phyloP scores from a whole-genome alignment of 2,888 invertebrate species.

The Fragum fragum region DNA sequence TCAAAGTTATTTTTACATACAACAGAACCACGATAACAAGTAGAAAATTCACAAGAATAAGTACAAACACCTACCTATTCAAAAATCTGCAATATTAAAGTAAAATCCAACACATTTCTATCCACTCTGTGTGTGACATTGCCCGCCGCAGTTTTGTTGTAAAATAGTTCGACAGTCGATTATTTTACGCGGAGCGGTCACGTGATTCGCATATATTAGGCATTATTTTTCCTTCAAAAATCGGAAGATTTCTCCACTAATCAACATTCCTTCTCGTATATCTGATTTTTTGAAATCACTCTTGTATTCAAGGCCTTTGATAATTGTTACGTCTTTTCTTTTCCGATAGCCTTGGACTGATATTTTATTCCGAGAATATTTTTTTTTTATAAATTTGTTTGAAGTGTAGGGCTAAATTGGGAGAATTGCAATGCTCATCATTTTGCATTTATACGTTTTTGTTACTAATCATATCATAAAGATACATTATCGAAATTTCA shows the following conservation, averaged over 20 bases:
- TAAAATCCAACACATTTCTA: conserved; percentile 39
- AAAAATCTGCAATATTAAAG: conserved; percentile 20
- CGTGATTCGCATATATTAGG: conserved; percentile 62
- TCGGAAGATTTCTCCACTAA: conserved; percentile 11
- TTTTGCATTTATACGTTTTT: too few species aligned
- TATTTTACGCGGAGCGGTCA: conserved; percentile 51
- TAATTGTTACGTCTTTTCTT: too few species aligned
- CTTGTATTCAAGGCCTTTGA: too few species aligned
- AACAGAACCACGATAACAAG: not conserved
- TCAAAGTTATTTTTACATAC: not conserved
- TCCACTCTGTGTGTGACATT: conserved; percentile 35
- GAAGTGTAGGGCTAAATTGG: too few species aligned
- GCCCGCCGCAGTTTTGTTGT: conserved; percentile 48
- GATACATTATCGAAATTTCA: too few species aligned
- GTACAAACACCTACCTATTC: conserved; percentile 9
- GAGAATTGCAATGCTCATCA: too few species aligned
- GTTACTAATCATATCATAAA: too few species aligned
- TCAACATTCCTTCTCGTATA: too few species aligned
- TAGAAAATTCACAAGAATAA: not conserved
- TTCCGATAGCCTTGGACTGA: too few species aligned
- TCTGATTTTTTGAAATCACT: too few species aligned
- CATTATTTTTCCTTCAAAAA: conserved; percentile 25
- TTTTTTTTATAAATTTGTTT: too few species aligned
- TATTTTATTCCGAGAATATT: too few species aligned
- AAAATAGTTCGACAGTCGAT: conserved; percentile 62